Evolutionary conservation across 2,888 invertebrate species (phyloP).

Genomic region (Erynnis tages): DNA sequence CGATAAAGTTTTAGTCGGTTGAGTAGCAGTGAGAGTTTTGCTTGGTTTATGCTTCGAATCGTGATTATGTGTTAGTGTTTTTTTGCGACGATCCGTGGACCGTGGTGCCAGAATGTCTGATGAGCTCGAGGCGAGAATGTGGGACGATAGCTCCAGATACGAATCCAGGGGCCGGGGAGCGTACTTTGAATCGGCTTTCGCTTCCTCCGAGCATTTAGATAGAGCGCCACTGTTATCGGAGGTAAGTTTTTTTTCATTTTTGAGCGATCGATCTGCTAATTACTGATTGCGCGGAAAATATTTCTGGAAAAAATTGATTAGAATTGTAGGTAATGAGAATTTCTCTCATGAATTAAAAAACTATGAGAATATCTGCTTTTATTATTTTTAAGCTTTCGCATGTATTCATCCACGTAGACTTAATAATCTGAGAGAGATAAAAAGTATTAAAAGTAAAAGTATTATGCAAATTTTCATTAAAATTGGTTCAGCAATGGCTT

Average conservation of each 20-base stretch:
- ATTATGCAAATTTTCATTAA: too few species aligned
- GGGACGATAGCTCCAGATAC: constrained; percentile 70
- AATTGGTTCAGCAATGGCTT: too few species aligned
- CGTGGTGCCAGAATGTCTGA: constrained; percentile 78
- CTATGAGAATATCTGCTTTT: too few species aligned
- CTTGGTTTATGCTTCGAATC: not conserved
- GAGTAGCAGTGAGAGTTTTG: not conserved
- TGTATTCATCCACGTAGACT: too few species aligned
- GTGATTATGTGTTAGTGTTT: constrained; percentile 28
- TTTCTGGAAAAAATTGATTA: too few species aligned
- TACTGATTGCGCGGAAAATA: too few species aligned
- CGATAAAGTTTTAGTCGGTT: not conserved
- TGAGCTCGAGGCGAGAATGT: constrained; percentile 75
- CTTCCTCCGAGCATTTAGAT: constrained; percentile 71
- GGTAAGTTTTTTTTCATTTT: constrained; percentile 44
- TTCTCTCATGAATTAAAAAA: too few species aligned
- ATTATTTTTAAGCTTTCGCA: too few species aligned
- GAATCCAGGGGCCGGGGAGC: constrained; percentile 61
- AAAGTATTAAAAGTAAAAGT: too few species aligned
- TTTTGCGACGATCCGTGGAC: constrained; percentile 27
- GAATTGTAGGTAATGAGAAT: too few species aligned
- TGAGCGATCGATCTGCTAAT: too few species aligned
- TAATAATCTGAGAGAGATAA: too few species aligned
- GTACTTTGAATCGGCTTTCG: constrained; percentile 70
- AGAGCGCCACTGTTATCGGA: constrained; percentile 72